Base-by-base conservation (phyloP, 2,888 invertebrate genomes). In the Athalia rosae region DNA sequence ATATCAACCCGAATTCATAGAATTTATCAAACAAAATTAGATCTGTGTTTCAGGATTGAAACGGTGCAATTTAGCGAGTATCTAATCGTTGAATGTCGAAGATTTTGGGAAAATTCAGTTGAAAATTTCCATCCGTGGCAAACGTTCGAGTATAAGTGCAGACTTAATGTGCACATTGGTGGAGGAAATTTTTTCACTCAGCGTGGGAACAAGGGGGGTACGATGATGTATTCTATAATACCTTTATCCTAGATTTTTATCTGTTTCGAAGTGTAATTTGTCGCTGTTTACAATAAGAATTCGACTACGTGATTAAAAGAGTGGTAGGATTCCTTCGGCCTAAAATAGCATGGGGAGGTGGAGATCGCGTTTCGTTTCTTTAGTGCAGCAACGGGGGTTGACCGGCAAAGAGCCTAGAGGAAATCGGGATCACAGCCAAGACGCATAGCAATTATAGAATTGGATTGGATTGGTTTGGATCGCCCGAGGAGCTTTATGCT, bases 341-440 rank as follows among this genome's bases (percentile, higher is more conserved):
- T 85, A 88, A 87, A 89, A 89, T 89, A 89, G 89, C 86, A 83
- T 85, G 83, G 85, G 85, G 79, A 83, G 83, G 84, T 81, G 86
- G 87, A 89, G 89, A 89, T 89, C 89, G 88, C 89, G 87, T 89
- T 89, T 89, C 89, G 87, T 81, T 79, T 80, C 81, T 81, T 83
- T 83, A 84, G 83, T 82, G 81, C 81, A 80, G 81, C 78, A 84
- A 83, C 82, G 84, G 84, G 86, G 85, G 85, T 83, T 83, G 84
- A 83, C 80, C 77, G 82, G 85, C 81, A 77, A 83, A 83, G 81
- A 82, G 83, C 79, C 83, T 81, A 82, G 82, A 80, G 82, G 81
- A 82, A 85, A 85, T 84, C 88, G 89, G 89, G 89, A 87, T 87
- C 85, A 83, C 77, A 86, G 89, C 89, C 89, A 89, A 88, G 85